A percentile compares a stretch with the other conserved stretches of the same genome.
These are phyloP conservation scores for Pseudanteris insignis DNA, from an alignment of 2,888 invertebrate species.

Conservation along the genomic window DNA sequence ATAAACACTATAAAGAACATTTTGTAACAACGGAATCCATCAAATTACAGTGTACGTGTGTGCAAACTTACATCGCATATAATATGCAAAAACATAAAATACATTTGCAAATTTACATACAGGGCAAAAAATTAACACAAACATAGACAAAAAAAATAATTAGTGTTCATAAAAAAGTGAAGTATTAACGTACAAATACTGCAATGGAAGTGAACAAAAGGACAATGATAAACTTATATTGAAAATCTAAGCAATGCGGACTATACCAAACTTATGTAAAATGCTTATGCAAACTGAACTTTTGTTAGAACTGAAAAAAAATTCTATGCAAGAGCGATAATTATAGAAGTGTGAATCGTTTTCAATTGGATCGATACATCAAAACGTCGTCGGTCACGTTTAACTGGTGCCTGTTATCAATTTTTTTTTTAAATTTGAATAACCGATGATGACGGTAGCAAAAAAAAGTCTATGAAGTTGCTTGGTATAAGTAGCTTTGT, in stretches of 20 bases:
- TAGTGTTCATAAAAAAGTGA: conserved; percentile 60
- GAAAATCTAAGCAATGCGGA: conserved; percentile 56
- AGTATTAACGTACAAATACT: conserved; percentile 60
- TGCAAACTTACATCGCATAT: conserved; percentile 7
- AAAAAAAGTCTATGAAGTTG: conserved; percentile 23
- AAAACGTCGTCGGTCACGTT: conserved; percentile 58
- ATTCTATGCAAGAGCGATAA: conserved; percentile 60
- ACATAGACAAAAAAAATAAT: conserved; percentile 34
- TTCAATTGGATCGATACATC: conserved; percentile 57
- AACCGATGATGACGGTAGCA: conserved; percentile 19
- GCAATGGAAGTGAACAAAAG: conserved; percentile 36
- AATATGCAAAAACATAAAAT: conserved; percentile 13
- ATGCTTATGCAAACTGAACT: conserved; percentile 60
- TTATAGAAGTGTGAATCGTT: conserved; percentile 59
- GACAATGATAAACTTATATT: conserved; percentile 36
- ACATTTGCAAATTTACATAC: conserved; percentile 12
- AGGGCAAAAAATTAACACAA: conserved; percentile 10
- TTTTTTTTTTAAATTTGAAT: conserved; percentile 28
- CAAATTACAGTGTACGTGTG: conserved; percentile 47
- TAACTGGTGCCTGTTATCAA: conserved; percentile 58
- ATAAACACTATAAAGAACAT: conserved; percentile 57
- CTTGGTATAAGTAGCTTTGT: conserved; percentile 18
- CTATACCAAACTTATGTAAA: conserved; percentile 56
- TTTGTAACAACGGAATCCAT: conserved; percentile 53
- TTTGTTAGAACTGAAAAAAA: conserved; percentile 63